Conservation (phyloP, 1,140 invertebrate genomes). For the Liolophura sinensis region DNA sequence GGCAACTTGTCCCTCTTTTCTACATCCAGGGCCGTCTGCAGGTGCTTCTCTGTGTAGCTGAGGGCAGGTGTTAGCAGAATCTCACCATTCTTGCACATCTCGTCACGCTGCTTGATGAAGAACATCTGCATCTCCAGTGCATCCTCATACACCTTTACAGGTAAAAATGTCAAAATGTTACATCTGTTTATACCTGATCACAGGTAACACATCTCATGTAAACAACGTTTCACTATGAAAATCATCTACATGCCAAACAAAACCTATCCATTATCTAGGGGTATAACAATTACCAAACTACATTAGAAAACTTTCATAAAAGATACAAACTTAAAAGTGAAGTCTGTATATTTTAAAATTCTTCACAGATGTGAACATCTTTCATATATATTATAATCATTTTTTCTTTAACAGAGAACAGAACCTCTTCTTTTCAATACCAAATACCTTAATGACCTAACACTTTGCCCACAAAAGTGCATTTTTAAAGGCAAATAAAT, state of each 20-base stretch:
- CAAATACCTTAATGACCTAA: too few relatives aligned
- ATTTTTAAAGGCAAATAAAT: too few relatives aligned
- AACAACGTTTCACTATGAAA: too few relatives aligned
- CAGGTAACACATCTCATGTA: neutral
- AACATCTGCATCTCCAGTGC: slow-evolving; percentile 90
- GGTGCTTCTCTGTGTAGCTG: slow-evolving; percentile 68
- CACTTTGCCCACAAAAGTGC: too few relatives aligned
- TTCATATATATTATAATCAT: too few relatives aligned
- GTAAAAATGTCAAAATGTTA: slow-evolving; percentile 1
- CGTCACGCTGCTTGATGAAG: slow-evolving; percentile 76
- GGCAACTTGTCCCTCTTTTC: slow-evolving; percentile 77
- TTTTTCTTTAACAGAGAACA: too few relatives aligned
- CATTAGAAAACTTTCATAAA: too few relatives aligned
- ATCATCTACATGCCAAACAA: neutral
- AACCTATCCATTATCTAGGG: neutral
- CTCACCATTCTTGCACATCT: slow-evolving; percentile 69
- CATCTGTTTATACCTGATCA: neutral
- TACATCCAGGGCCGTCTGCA: slow-evolving; percentile 69
- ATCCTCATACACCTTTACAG: slow-evolving; percentile 87
- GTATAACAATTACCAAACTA: neutral
- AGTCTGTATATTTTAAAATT: too few relatives aligned
- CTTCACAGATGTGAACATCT: too few relatives aligned
- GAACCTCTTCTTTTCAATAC: neutral
- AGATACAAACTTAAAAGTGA: too few relatives aligned
- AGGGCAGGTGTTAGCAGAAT: slow-evolving; percentile 85